A percentile compares a stretch with the other conserved stretches of the same genome.
phyloP scores from a whole-genome alignment of 2,113 vertebrate genomes.

The Falcunculus frontatus region DNA sequence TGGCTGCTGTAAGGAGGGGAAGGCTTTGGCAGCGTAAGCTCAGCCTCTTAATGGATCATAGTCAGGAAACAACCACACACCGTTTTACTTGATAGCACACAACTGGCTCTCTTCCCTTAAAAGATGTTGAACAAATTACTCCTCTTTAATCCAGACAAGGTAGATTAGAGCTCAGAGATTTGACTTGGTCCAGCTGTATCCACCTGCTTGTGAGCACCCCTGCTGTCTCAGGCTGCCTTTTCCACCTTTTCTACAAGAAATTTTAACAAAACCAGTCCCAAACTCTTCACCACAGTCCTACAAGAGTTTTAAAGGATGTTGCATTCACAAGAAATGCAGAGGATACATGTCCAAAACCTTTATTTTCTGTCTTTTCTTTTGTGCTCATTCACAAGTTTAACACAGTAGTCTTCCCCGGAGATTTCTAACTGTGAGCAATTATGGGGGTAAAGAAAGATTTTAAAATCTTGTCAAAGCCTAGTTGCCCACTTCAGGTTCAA shows the following conservation, averaged over 20 bases:
- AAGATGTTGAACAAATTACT: slow-evolving; percentile 67
- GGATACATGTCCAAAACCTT: neutral
- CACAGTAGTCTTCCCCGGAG: neutral
- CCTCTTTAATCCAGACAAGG: slow-evolving; percentile 69
- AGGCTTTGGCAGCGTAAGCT: slow-evolving; percentile 42
- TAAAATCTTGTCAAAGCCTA: neutral
- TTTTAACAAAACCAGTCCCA: neutral
- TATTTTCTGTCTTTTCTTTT: neutral
- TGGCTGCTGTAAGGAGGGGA: slow-evolving; percentile 49
- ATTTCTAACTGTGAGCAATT: neutral
- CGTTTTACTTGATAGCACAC: neutral
- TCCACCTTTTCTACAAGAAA: neutral
- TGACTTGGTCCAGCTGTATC: slow-evolving; percentile 29
- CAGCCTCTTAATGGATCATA: slow-evolving; percentile 18
- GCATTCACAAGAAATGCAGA: neutral
- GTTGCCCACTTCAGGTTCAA: neutral
- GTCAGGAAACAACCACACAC: slow-evolving; percentile 57
- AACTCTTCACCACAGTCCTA: neutral
- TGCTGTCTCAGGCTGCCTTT: neutral
- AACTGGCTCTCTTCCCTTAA: slow-evolving; percentile 25
- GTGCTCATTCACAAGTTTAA: neutral
- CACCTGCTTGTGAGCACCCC: slow-evolving; percentile 24
- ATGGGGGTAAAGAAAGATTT: neutral
- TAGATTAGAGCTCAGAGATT: slow-evolving; percentile 49
- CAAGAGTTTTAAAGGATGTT: neutral